A percentile compares a stretch with the other conserved stretches of the same genome.
These are phyloP conservation scores for Cetoscarus ocellatus DNA, from an alignment of 2,797 vertebrate genomes.

Conservation along the genomic window DNA sequence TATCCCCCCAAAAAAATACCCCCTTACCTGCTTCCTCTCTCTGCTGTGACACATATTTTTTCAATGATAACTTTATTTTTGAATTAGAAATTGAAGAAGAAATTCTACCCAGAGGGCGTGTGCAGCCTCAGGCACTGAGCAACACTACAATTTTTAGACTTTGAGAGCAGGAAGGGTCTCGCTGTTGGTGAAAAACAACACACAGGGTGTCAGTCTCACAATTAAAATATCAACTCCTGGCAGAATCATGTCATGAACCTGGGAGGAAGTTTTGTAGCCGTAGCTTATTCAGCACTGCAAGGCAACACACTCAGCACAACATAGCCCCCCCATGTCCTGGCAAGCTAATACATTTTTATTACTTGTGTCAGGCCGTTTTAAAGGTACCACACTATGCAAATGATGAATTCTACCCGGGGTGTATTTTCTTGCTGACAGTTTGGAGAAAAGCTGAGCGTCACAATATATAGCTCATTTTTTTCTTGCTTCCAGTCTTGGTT, in stretches of 20 bases:
- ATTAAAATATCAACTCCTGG: conserved; percentile 70
- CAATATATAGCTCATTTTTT: conserved; percentile 74
- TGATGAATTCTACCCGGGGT: conserved; percentile 73
- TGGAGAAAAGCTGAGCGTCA: conserved; percentile 78
- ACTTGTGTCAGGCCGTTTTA: conserved; percentile 79
- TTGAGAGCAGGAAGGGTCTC: conserved; percentile 12
- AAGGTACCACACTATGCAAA: conserved; percentile 80
- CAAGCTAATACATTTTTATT: conserved; percentile 84
- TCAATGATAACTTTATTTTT: conserved; percentile 36
- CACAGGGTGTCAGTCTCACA: conserved; percentile 63
- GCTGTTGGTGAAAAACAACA: conserved; percentile 26
- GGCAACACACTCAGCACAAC: conserved; percentile 79
- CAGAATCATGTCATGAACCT: conserved; percentile 69
- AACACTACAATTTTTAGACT: conserved; percentile 33
- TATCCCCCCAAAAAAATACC: background rate
- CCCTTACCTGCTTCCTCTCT: conserved; percentile 28
- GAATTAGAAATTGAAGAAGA: conserved; percentile 43
- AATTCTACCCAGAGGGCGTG: conserved; percentile 35
- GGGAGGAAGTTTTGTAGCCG: conserved; percentile 66
- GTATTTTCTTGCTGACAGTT: conserved; percentile 81
- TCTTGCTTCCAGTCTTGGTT: conserved; percentile 49
- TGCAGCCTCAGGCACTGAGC: conserved; percentile 47
- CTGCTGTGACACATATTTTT: conserved; percentile 25
- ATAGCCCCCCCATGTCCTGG: conserved; percentile 59
- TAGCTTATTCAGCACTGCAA: conserved; percentile 78